phyloP scores from a whole-genome alignment of 1,140 invertebrate species.

The Coboldia fuscipes region DNA sequence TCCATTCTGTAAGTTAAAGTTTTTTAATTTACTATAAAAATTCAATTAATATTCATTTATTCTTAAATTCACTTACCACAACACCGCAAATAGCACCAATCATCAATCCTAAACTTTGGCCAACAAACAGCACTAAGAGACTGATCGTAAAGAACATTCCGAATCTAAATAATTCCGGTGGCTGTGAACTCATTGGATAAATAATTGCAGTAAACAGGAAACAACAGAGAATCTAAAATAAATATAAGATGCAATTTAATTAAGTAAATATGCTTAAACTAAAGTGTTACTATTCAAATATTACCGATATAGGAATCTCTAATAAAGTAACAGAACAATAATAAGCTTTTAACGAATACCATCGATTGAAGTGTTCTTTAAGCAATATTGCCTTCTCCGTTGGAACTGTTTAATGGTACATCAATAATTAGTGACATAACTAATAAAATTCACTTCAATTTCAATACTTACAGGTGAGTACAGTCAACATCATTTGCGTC shows the following conservation, averaged over 20 bases:
- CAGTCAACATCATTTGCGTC: slow-evolving; percentile 68
- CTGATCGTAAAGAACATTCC: slow-evolving; percentile 63
- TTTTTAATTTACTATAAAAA: slow-evolving; percentile 1
- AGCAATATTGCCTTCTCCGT: slow-evolving; percentile 74
- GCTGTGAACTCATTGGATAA: slow-evolving; percentile 72
- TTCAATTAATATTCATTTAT: neutral
- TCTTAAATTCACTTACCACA: slow-evolving; percentile 35
- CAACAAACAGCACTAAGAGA: slow-evolving; percentile 61
- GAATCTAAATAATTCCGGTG: slow-evolving; percentile 51
- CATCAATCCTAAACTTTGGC: slow-evolving; percentile 71
- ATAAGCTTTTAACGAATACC: slow-evolving; percentile 88
- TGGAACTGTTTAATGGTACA: too few relatives aligned
- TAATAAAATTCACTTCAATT: neutral
- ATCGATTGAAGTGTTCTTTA: slow-evolving; percentile 88
- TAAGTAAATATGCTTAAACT: neutral
- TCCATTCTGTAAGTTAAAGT: slow-evolving; percentile 35
- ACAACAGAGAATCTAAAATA: slow-evolving; percentile 42
- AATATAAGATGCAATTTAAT: slow-evolving; percentile 2
- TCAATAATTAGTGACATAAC: neutral
- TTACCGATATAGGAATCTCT: slow-evolving; percentile 52
- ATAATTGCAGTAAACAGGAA: slow-evolving; percentile 59
- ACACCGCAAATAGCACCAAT: slow-evolving; percentile 68
- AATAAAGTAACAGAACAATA: slow-evolving; percentile 73
- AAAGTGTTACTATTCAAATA: slow-evolving; percentile 9
- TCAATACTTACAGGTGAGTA: slow-evolving; percentile 48